These are phyloP conservation scores for Anolis sagrei DNA, from an alignment of 2,113 vertebrate genomes.

Conservation along the genomic window DNA sequence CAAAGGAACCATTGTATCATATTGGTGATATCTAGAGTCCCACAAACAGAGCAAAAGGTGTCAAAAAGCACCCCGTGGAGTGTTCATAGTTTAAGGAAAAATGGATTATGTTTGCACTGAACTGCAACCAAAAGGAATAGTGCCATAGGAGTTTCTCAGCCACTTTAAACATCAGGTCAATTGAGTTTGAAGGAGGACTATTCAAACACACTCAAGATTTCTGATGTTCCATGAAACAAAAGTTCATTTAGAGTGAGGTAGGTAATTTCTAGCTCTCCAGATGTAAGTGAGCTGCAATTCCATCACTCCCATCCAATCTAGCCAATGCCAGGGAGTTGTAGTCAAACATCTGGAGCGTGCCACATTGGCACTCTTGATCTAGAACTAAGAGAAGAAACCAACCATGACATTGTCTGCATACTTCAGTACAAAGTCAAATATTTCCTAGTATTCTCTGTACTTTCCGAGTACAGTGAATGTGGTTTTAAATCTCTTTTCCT, in stretches of 20 bases:
- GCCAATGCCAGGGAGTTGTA: not conserved
- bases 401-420: not conserved
- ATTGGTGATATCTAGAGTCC: not conserved
- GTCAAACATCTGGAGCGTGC: not conserved
- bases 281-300: not conserved
- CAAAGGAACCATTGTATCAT: too few species aligned
- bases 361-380: not conserved
- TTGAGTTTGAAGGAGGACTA: not conserved
- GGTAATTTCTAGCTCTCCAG: not conserved
- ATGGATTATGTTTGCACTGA: not conserved
- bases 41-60: not conserved
- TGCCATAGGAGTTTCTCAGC: not conserved
- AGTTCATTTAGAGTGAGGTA: not conserved
- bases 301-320: not conserved
- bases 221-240: not conserved
- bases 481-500: constrained; percentile 33
- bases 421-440: constrained; percentile 1
- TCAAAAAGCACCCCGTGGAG: not conserved
- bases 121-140: not conserved
- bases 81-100: not conserved
- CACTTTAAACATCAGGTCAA: not conserved
- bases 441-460: constrained; percentile 16
- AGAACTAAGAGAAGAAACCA: not conserved
- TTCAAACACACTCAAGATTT: not conserved
- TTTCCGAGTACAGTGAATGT: constrained; percentile 12